phyloP scores from a whole-genome alignment of 2,113 vertebrate genomes.

The Anarrhichthys ocellatus region DNA sequence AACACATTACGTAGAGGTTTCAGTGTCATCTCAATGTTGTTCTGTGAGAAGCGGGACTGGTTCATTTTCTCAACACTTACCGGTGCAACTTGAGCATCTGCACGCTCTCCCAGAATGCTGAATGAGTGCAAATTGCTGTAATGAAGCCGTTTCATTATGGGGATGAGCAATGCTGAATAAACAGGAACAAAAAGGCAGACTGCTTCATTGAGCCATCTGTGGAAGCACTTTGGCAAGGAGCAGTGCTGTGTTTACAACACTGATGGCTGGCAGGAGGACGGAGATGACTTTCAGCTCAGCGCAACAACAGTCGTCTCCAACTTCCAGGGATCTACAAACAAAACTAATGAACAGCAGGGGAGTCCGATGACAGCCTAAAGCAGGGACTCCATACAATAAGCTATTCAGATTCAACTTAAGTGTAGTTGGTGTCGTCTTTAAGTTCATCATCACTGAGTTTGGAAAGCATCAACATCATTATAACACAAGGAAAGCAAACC shows the following conservation, averaged over 20 bases:
- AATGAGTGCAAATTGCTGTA: slow-evolving; percentile 78
- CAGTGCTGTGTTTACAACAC: slow-evolving; percentile 71
- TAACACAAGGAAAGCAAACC: neutral
- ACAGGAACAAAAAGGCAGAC: slow-evolving; percentile 76
- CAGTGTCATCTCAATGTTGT: slow-evolving; percentile 26
- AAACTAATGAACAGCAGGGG: slow-evolving; percentile 16
- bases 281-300: slow-evolving; percentile 63
- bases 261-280: slow-evolving; percentile 63
- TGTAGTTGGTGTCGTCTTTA: neutral
- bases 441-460: neutral
- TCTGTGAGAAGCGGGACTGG: slow-evolving; percentile 25
- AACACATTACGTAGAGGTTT: slow-evolving; percentile 12
- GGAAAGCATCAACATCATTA: neutral
- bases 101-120: slow-evolving; percentile 64
- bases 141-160: slow-evolving; percentile 81
- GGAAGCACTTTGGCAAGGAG: slow-evolving; percentile 72
- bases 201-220: slow-evolving; percentile 79
- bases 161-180: slow-evolving; percentile 80
- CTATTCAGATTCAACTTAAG: slow-evolving; percentile 4
- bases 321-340: slow-evolving; percentile 53
- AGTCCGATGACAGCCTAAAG: slow-evolving; percentile 13
- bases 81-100: slow-evolving; percentile 74
- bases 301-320: slow-evolving; percentile 50
- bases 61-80: slow-evolving; percentile 63
- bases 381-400: neutral